These are phyloP conservation scores for Strix aluco DNA, from an alignment of 2,113 vertebrate genomes.

Conservation along the genomic window DNA sequence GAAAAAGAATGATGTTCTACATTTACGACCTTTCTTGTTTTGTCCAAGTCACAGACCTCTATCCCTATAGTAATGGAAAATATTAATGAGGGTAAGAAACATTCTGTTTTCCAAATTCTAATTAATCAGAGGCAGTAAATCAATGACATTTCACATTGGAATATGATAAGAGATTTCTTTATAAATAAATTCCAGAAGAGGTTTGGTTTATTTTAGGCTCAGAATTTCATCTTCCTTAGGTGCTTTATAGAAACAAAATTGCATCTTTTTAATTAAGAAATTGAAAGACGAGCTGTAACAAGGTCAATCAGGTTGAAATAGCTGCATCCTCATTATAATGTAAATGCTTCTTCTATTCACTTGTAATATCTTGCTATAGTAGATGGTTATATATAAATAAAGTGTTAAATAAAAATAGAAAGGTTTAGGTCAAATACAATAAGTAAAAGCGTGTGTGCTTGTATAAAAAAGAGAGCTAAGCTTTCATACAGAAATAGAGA, in stretches of 20 bases:
- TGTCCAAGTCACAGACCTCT: not conserved
- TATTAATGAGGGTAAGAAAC: constrained; percentile 6
- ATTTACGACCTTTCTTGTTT: not conserved
- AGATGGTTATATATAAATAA: not conserved
- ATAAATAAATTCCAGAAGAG: not conserved
- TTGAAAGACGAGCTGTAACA: constrained; percentile 17
- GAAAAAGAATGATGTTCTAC: not conserved
- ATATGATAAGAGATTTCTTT: not conserved
- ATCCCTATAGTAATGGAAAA: not conserved
- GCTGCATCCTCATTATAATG: constrained; percentile 6
- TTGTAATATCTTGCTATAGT: not conserved
- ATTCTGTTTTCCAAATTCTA: constrained; percentile 25
- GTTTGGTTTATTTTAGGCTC: constrained; percentile 43
- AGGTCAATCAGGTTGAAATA: constrained; percentile 37
- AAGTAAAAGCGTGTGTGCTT: not conserved
- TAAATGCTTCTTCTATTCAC: constrained; percentile 9
- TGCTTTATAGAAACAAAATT: constrained; percentile 29
- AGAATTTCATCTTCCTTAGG: constrained; percentile 33
- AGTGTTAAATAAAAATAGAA: not conserved
- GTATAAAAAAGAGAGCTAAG: not conserved
- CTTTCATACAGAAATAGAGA: not conserved
- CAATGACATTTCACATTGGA: not conserved
- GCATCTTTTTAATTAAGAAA: constrained; percentile 48
- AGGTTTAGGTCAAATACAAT: not conserved
- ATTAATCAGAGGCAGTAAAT: constrained; percentile 17